Evolutionary conservation across 2,888 invertebrate genomes (phyloP).

Genomic region (Adineta ricciae): DNA sequence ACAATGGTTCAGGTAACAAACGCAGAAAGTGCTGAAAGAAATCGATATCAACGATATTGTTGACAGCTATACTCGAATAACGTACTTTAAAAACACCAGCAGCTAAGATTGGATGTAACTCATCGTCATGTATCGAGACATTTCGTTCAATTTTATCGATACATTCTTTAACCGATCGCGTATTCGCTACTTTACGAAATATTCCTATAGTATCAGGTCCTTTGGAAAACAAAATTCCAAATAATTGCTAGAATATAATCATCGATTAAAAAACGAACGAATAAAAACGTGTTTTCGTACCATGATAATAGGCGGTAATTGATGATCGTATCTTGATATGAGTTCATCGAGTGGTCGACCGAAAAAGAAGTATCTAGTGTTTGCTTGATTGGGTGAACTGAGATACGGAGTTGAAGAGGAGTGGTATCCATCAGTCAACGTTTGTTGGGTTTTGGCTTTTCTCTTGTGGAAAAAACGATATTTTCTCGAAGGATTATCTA

Average conservation of each 20-base stretch:
- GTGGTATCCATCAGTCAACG: background rate
- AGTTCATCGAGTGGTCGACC: conserved; percentile 1
- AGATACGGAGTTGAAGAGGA: background rate
- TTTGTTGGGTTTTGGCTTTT: background rate
- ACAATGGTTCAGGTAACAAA: background rate
- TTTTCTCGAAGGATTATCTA: background rate
- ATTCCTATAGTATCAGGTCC: conserved; percentile 11
- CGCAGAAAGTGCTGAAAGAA: conserved; percentile 12
- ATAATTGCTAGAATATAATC: background rate
- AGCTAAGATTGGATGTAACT: conserved; percentile 1
- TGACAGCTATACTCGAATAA: too few relatives aligned
- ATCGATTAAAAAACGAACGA: background rate
- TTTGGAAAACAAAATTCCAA: background rate
- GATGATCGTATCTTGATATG: background rate
- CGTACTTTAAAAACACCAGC: background rate
- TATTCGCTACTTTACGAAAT: conserved; percentile 10
- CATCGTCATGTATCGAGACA: background rate
- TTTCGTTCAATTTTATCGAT: conserved; percentile 10
- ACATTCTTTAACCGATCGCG: conserved; percentile 8
- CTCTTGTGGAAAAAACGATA: background rate
- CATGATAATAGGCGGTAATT: conserved; percentile 7
- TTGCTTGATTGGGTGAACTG: background rate
- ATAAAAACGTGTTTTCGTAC: background rate
- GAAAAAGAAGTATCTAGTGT: background rate
- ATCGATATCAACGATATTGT: too few relatives aligned